Conservation (phyloP, 2,113 vertebrate genomes). For the Neodon shergylaensis region DNA sequence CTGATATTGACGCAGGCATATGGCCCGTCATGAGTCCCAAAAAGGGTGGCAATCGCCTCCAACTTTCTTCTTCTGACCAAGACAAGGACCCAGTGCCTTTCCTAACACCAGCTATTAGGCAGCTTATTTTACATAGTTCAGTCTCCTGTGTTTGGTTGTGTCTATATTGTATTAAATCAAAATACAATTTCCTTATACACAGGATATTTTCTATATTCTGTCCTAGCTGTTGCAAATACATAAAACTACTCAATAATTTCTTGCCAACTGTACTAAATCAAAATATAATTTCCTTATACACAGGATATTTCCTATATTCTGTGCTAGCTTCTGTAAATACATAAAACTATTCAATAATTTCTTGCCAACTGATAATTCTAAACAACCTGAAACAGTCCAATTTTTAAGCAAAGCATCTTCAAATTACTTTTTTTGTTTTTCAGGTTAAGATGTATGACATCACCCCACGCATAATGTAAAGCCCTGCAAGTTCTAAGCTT, state of each 20-base stretch:
- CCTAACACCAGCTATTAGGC: not conserved
- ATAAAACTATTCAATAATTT: conserved; percentile 44
- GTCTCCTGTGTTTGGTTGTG: not conserved
- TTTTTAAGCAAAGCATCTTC: not conserved
- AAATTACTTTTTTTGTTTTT: conserved; percentile 30
- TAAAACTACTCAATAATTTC: conserved; percentile 32
- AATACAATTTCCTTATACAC: not conserved
- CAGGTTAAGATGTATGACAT: conserved; percentile 16
- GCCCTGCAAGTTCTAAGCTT: not conserved
- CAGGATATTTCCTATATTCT: not conserved
- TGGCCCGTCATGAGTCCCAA: not conserved
- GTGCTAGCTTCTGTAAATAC: not conserved
- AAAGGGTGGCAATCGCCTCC: not conserved
- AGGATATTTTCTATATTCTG: conserved; percentile 3
- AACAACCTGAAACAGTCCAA: not conserved
- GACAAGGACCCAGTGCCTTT: not conserved
- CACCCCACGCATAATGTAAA: not conserved
- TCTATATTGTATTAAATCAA: conserved; percentile 8
- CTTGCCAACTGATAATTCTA: not conserved
- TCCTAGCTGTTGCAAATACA: not conserved
- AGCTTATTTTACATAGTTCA: not conserved
- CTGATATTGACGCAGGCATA: not conserved
- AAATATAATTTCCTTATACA: not conserved
- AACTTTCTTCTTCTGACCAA: not conserved
- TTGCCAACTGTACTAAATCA: not conserved